phyloP scores from a whole-genome alignment of 2,113 vertebrate genomes.

The Rousettus leschenaultii region DNA sequence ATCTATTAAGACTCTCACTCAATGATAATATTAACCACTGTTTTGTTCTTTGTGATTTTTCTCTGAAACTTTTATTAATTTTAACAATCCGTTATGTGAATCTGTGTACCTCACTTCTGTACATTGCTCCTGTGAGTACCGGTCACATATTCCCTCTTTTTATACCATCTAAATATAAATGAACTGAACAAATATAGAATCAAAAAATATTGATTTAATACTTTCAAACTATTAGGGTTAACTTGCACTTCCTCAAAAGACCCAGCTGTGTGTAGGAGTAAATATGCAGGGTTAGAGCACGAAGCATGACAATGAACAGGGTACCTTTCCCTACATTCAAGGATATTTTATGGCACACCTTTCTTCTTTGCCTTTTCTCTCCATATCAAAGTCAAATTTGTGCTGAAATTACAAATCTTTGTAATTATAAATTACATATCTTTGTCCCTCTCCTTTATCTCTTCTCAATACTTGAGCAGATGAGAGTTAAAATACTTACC shows the following conservation, averaged over 20 bases:
- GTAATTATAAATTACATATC: background rate
- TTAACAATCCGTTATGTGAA: background rate
- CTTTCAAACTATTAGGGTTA: background rate
- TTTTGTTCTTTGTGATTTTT: background rate
- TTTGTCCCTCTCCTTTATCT: background rate
- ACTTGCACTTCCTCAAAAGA: background rate
- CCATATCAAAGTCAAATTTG: background rate
- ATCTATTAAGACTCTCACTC: background rate
- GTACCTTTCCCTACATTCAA: background rate
- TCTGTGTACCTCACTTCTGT: background rate
- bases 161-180: background rate
- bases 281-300: background rate
- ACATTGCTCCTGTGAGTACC: background rate
- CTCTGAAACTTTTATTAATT: background rate
- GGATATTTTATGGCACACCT: background rate
- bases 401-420: background rate
- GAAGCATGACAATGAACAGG: background rate
- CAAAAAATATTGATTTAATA: background rate
- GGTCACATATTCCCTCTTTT: background rate
- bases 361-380: background rate
- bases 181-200: background rate
- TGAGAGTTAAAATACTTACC: background rate
- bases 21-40: background rate
- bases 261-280: background rate
- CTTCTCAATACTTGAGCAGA: background rate